Evolutionary conservation across 2,888 invertebrate genomes (phyloP), one percentile per base, ranked within the genome.

Genomic region (Agonopterix heracliana): DNA sequence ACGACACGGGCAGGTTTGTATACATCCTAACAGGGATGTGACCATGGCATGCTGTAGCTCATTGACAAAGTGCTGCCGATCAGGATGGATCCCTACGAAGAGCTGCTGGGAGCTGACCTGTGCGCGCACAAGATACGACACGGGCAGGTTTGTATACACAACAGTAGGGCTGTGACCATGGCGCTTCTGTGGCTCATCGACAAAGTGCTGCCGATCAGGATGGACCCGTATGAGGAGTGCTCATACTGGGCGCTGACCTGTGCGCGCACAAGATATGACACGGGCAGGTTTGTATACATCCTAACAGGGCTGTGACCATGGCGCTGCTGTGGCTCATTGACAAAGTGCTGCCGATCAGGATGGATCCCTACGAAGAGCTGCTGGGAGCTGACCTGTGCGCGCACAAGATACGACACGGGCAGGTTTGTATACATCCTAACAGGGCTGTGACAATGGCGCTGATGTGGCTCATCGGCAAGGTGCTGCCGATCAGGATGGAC

Each of bases 321-420:
- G 61, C 91, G 1, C 72, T 97, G 8, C 89, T 98, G 26, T 96
- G 94, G 92, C 82, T 93, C 34, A 93, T 96, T 12, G 92, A 96
- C 73, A 92, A 91, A 73, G 81, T 96, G 12, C 83, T 96, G 61
- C 93, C 95, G 0, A 95, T 98, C 53, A 90, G 98, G 10, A 96
- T 97, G 96, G 92, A 93, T 49, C 91, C 93, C 0, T 93, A 95
- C 63, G 95, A 96, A 46, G 97, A 98, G 78, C 82, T 96, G 44
- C 81, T 97, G 10, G 97, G 97, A 0, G 97, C 97, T 0, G 97
- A 98, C 81, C 87, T 97, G 35, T 93, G 94, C 2, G 97, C 98
- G 69, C 97, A 98, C 73, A 90, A 92, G 57, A 93, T 97, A 43
- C 90, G 93, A 44, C 95, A 96, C 68, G 88, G 90, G 43, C 88